Evolutionary conservation across 2,888 invertebrate species (phyloP).

Genomic region (Troides oblongomaculatus): DNA sequence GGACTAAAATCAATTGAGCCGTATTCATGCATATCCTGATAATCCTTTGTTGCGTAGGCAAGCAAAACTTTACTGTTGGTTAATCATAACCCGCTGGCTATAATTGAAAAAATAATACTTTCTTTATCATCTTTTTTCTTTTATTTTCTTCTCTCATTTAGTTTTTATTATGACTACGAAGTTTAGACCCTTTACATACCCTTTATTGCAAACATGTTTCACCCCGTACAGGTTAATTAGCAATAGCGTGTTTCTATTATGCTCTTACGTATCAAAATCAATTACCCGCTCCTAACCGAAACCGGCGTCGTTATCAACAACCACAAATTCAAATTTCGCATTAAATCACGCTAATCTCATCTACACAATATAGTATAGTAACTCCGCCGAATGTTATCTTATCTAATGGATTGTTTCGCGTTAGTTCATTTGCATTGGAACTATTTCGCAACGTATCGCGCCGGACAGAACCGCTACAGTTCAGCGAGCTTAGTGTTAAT

Average conservation of each 20-base stretch:
- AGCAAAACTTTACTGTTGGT: no score
- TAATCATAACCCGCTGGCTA: no score
- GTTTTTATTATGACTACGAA: no score
- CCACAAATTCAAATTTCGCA: slow-evolving; percentile 12
- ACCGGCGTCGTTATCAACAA: not conserved
- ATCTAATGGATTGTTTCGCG: slow-evolving; percentile 21
- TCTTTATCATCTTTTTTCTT: no score
- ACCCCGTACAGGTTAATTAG: no score
- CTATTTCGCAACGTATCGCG: slow-evolving; percentile 15
- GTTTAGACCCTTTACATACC: no score
- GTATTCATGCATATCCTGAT: not conserved
- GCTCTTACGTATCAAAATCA: not conserved
- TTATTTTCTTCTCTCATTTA: no score
- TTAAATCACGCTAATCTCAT: slow-evolving; percentile 26
- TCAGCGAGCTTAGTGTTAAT: slow-evolving; percentile 11
- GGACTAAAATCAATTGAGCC: not conserved
- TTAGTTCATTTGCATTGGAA: slow-evolving; percentile 15
- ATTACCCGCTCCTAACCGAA: slow-evolving; percentile 5
- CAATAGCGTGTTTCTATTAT: no score
- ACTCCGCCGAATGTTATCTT: slow-evolving; percentile 21
- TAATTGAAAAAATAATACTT: no score
- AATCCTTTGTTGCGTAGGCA: not conserved
- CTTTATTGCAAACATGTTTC: no score
- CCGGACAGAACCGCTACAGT: slow-evolving; percentile 11
- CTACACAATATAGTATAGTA: not conserved